These are phyloP conservation scores for Physocephala rufipes DNA, from an alignment of 2,888 invertebrate genomes.

Conservation along the genomic window DNA sequence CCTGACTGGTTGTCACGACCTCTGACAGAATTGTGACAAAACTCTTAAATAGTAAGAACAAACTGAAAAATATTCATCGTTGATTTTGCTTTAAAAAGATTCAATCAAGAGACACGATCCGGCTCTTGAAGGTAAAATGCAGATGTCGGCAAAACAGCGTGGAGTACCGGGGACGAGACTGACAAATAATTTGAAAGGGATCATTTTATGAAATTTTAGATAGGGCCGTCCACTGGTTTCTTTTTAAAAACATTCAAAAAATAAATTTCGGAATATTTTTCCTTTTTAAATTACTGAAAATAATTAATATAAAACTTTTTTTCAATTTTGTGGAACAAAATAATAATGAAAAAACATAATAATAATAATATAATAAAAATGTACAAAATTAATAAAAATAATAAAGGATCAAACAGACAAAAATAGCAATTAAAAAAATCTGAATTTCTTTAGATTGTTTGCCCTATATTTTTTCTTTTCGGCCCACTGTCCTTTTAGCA, in stretches of 20 bases:
- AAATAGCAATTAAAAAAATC: neutral
- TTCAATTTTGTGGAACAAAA: no score
- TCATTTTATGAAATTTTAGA: no score
- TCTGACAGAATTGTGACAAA: neutral
- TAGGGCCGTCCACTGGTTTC: no score
- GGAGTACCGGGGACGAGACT: neutral
- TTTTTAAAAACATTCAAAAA: no score
- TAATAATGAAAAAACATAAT: no score
- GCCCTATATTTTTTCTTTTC: neutral
- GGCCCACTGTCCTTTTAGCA: neutral
- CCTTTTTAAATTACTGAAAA: neutral
- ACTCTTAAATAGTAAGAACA: neutral
- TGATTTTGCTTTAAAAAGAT: constrained; percentile 4
- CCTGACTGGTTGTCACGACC: neutral
- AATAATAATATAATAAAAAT: neutral
- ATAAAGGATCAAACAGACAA: neutral
- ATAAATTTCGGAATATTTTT: no score
- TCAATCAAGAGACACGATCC: neutral
- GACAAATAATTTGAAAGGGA: no score
- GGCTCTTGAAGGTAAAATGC: neutral
- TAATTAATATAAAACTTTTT: no score
- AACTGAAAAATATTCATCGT: neutral
- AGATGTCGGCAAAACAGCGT: neutral
- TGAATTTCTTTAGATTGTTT: no score
- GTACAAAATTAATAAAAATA: neutral